phyloP scores from a whole-genome alignment of 2,888 invertebrate genomes.

The Penaeus monodon region DNA sequence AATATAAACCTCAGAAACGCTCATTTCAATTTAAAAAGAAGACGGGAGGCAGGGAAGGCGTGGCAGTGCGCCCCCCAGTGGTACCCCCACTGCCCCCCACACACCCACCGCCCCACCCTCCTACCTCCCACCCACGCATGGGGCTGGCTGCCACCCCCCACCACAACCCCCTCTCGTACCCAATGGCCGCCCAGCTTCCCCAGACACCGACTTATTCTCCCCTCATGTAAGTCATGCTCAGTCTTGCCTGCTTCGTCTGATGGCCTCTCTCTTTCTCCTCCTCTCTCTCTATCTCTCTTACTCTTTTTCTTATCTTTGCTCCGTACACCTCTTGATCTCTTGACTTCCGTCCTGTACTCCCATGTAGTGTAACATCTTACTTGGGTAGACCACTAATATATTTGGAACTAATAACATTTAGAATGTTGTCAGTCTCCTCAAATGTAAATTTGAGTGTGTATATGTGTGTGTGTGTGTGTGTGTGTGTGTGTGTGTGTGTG shows the following conservation, averaged over 20 bases:
- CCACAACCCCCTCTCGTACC: conserved; percentile 59
- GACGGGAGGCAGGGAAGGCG: conserved; percentile 62
- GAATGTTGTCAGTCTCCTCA: too few species aligned
- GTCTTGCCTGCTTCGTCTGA: conserved; percentile 48
- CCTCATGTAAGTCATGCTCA: conserved; percentile 70
- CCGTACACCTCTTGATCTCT: too few species aligned
- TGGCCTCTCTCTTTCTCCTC: conserved; percentile 26
- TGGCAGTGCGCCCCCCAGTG: conserved; percentile 58
- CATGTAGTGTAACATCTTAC: too few species aligned
- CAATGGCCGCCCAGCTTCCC: conserved; percentile 66
- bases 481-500: too few species aligned
- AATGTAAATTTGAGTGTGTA: too few species aligned
- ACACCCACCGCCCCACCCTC: conserved; percentile 57
- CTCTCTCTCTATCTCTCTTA: conserved; percentile 2
- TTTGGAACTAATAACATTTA: too few species aligned
- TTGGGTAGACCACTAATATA: too few species aligned
- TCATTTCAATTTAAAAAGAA: conserved; percentile 67
- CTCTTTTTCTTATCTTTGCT: neutral
- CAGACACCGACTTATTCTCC: conserved; percentile 71
- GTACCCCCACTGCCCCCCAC: conserved; percentile 57
- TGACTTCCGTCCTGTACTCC: too few species aligned
- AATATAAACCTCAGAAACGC: conserved; percentile 71
- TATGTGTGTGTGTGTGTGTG: too few species aligned
- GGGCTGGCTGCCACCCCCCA: conserved; percentile 60
- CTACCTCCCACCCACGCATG: conserved; percentile 62